These are phyloP conservation scores for Subacronicta megacephala DNA, from an alignment of 2,888 invertebrate genomes.

Conservation along the genomic window DNA sequence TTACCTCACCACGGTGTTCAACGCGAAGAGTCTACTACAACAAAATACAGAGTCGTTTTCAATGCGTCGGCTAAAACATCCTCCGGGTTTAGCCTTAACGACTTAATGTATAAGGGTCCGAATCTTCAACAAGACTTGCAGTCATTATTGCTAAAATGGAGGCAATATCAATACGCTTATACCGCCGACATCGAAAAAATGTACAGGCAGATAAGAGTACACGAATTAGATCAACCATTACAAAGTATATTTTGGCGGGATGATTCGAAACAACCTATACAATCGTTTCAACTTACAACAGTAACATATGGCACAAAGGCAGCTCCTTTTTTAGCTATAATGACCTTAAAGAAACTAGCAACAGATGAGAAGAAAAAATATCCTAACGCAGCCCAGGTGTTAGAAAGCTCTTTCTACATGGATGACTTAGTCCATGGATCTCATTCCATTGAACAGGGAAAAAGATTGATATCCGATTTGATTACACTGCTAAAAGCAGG, in stretches of 20 bases:
- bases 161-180: neutral
- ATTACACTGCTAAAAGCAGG: too few relatives aligned
- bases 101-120: conserved; percentile 1
- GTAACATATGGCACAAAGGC: too few relatives aligned
- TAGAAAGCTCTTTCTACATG: neutral
- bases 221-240: conserved; percentile 1
- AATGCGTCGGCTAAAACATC: conserved; percentile 9
- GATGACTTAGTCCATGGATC: conserved; percentile 1
- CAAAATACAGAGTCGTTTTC: conserved; percentile 11
- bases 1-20: conserved; percentile 7
- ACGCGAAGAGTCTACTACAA: conserved; percentile 9
- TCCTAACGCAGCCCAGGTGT: neutral
- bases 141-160: neutral
- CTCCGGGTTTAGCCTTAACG: conserved; percentile 1
- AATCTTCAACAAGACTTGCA: conserved; percentile 6
- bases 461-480: too few relatives aligned
- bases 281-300: neutral
- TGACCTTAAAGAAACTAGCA: neutral
- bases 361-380: neutral
- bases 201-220: neutral
- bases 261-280: neutral
- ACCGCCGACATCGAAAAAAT: conserved; percentile 9
- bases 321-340: conserved; percentile 4
- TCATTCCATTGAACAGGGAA: too few relatives aligned
- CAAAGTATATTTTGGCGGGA: conserved; percentile 10